A percentile compares a stretch with the other conserved stretches of the same genome.
Evolutionary conservation across 1,140 invertebrate species (phyloP).

Genomic region (Dysdera silvatica): DNA sequence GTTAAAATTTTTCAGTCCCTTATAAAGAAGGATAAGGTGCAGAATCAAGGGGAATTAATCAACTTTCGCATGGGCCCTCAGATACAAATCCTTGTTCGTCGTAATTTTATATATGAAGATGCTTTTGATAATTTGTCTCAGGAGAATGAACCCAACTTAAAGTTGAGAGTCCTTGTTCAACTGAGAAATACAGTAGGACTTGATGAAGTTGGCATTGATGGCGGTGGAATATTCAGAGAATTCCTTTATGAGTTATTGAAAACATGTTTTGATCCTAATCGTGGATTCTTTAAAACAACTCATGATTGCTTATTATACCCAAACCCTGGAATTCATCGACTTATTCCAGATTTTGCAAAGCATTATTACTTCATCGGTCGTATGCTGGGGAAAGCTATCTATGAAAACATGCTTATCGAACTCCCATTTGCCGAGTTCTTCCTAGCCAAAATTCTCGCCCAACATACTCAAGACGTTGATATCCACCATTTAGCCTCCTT

Average conservation of each 20-base stretch:
- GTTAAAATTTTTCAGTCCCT: constrained; percentile 53
- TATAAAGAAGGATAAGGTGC: constrained; percentile 53
- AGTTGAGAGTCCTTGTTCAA: constrained; percentile 76
- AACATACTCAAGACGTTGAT: constrained; percentile 65
- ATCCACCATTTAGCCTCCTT: constrained; percentile 88
- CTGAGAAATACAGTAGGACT: constrained; percentile 80
- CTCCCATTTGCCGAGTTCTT: constrained; percentile 89
- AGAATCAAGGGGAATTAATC: constrained; percentile 61
- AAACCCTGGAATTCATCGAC: constrained; percentile 77
- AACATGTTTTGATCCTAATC: constrained; percentile 92
- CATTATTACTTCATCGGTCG: constrained; percentile 95
- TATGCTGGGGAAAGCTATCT: constrained; percentile 90
- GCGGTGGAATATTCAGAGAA: constrained; percentile 81
- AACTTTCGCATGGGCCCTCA: constrained; percentile 62
- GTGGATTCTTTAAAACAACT: constrained; percentile 86
- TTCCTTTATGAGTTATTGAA: constrained; percentile 84
- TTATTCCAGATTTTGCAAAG: constrained; percentile 73
- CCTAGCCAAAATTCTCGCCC: constrained; percentile 72
- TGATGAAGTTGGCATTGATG: constrained; percentile 93
- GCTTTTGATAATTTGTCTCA: constrained; percentile 86
- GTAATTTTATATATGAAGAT: constrained; percentile 94
- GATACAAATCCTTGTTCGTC: constrained; percentile 70
- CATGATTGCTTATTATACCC: constrained; percentile 90
- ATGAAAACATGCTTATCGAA: constrained; percentile 90
- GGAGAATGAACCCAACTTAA: constrained; percentile 83